These are phyloP conservation scores for Halichoerus grypus DNA, from an alignment of 2,113 vertebrate genomes.

Conservation along the genomic window DNA sequence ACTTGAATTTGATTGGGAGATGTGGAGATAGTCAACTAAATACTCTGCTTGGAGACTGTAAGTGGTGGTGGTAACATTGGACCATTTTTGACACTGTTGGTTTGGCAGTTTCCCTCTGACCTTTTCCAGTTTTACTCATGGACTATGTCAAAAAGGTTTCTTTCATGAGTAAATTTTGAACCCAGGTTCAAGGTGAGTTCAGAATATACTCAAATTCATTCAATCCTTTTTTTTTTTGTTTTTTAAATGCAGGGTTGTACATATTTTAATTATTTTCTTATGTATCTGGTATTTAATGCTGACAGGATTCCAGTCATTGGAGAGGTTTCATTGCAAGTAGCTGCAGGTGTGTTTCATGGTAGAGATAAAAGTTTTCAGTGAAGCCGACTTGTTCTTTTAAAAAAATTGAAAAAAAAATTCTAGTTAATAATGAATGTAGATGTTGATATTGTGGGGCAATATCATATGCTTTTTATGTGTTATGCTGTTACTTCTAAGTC, in stretches of 20 bases:
- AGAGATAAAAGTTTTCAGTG: slow-evolving; percentile 85
- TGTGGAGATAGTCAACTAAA: slow-evolving; percentile 56
- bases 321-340: slow-evolving; percentile 92
- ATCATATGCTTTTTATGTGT: slow-evolving; percentile 66
- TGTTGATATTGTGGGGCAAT: slow-evolving; percentile 67
- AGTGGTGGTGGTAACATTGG: slow-evolving; percentile 58
- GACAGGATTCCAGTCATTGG: slow-evolving; percentile 92
- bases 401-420: background rate
- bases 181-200: slow-evolving; percentile 88
- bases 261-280: slow-evolving; percentile 87
- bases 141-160: slow-evolving; percentile 81
- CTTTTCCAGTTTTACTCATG: slow-evolving; percentile 81
- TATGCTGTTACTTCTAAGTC: slow-evolving; percentile 59
- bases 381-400: slow-evolving; percentile 70
- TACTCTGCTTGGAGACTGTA: slow-evolving; percentile 52
- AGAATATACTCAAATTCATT: slow-evolving; percentile 86
- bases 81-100: slow-evolving; percentile 68
- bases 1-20: slow-evolving; percentile 71
- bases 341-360: slow-evolving; percentile 90
- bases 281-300: slow-evolving; percentile 93
- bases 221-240: slow-evolving; percentile 82
- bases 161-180: slow-evolving; percentile 87
- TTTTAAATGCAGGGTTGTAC: slow-evolving; percentile 84
- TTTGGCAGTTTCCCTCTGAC: slow-evolving; percentile 76
- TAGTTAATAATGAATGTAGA: slow-evolving; percentile 70